A percentile compares a stretch with the other conserved stretches of the same genome.
Conservation (phyloP, 2,113 vertebrate genomes). For the Notarius lentiginosus region DNA sequence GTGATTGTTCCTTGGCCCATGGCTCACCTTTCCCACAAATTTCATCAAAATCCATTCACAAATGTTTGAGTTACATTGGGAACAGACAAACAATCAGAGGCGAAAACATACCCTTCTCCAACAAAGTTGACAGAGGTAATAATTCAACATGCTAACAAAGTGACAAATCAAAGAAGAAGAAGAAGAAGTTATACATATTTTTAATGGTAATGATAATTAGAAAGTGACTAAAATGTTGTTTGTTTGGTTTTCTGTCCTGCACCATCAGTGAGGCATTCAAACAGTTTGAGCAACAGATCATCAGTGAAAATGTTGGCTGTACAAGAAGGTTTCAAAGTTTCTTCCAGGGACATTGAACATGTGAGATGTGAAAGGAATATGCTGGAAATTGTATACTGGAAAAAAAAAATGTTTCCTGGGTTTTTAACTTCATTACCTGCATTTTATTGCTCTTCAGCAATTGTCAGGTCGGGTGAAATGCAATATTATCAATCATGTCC, state of each 20-base stretch:
- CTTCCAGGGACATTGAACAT: neutral
- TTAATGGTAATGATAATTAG: neutral
- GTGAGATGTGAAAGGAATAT: neutral
- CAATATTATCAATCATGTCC: neutral
- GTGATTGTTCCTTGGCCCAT: no score
- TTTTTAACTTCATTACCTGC: neutral
- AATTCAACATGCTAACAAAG: no score
- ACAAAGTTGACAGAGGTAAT: no score
- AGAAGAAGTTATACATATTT: neutral
- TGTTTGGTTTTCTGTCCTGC: conserved; percentile 4
- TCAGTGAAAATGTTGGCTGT: neutral
- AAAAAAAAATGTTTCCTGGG: neutral
- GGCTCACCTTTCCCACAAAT: no score
- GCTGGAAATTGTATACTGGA: neutral
- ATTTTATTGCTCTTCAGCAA: neutral
- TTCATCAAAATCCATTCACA: no score
- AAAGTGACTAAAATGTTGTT: neutral
- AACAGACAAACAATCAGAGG: no score
- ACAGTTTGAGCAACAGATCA: conserved; percentile 1
- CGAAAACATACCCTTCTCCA: no score
- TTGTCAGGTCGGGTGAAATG: neutral
- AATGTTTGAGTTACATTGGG: no score
- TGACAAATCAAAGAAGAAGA: no score
- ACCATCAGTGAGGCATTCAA: neutral
- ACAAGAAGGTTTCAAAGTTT: neutral